A percentile compares a stretch with the other conserved stretches of the same genome.
phyloP scores from a whole-genome alignment of 2,113 vertebrate genomes.

The Festucalex cinctus region DNA sequence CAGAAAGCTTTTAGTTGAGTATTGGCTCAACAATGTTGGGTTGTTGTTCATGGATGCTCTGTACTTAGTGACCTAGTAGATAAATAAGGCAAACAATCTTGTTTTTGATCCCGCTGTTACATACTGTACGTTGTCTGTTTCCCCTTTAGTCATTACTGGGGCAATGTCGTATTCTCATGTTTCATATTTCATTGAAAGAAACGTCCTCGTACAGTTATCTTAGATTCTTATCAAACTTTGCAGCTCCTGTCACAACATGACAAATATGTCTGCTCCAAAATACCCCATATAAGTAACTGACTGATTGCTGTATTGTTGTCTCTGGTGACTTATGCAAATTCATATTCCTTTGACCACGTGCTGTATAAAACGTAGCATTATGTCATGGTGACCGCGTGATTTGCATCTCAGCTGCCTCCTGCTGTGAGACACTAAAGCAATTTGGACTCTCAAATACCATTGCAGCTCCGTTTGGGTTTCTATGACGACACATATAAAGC shows the following conservation, averaged over 20 bases:
- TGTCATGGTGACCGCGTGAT: conserved; percentile 28
- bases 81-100: too few species aligned
- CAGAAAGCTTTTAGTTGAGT: too few species aligned
- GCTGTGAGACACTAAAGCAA: conserved; percentile 35
- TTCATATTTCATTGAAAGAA: not conserved
- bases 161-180: not conserved
- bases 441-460: conserved; percentile 43
- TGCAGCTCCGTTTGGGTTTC: conserved; percentile 55
- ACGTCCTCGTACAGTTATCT: not conserved
- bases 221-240: not conserved
- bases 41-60: too few species aligned
- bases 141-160: not conserved
- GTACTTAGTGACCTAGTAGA: too few species aligned
- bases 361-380: not conserved
- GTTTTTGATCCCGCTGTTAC: not conserved
- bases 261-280: too few species aligned
- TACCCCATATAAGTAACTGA: not conserved
- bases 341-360: not conserved
- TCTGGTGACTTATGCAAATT: not conserved
- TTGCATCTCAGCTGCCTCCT: conserved; percentile 37
- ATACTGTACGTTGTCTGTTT: not conserved
- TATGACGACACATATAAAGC: conserved; percentile 58
- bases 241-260: too few species aligned
- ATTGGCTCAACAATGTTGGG: too few species aligned
- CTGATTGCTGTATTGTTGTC: not conserved